Evolutionary conservation across 2,113 vertebrate species (phyloP), one percentile per base, ranked within the genome.

Genomic region (Benitochromis conjunctus): DNA sequence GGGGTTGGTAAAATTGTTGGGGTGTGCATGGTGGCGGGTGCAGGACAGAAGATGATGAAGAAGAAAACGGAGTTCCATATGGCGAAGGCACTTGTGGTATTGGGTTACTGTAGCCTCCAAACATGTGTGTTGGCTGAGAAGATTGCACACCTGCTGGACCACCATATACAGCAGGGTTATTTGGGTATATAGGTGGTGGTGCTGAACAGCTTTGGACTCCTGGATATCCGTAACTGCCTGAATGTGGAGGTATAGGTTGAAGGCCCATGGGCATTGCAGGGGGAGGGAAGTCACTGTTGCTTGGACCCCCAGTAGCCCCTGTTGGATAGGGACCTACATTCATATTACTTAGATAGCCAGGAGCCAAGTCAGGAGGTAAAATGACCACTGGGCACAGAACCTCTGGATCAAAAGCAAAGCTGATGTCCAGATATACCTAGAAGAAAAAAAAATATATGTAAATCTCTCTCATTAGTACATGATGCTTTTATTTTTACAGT

Each of bases 351-450:
- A 62, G 80, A 77, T 1, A 16, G 60, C 62, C 55, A 80, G 31
- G 38, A n/a, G 7, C 9, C 16, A 84, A 55, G 14, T 6, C 46
- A 46, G 19, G 26, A 53, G 94, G 91, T 38, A 94, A 6, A 88
- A 96, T 91, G 21, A 92, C n/a, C 38, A 97, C 24, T 6, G 95
- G 94, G 14, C 95, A 87, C 3, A 29, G 41, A 11, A 97, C 56
- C 84, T 91, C 51, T 43, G 96, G 95, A 84, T 96, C 93, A 19
- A 29, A 92, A 29, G 93, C 66, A 88, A 95, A 96, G 53, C 94
- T 95, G 69, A 96, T 95, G 84, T 95, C 96, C 94, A 97, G 81
- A 86, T 91, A 95, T 4, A 88, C 95, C 96, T 97, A 82, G 29
- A 55, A 79, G 83, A 81, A 31, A 81, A 88, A 51, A 76, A 48